Base-by-base conservation (phyloP, 1,140 invertebrate species). In the Hylaeus anthracinus region DNA sequence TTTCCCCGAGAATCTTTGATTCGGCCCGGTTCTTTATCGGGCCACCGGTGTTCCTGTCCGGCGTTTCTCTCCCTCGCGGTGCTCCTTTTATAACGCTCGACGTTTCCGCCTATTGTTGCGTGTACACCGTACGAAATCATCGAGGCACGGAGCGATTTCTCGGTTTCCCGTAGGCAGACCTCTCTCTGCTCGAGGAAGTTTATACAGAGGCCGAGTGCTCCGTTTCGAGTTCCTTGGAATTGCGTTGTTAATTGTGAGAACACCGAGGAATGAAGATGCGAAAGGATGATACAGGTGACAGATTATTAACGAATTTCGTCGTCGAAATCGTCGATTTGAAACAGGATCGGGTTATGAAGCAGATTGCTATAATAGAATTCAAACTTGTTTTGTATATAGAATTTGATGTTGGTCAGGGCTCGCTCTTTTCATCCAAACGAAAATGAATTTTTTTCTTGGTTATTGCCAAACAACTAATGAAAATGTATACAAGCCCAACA, bases 81-180 rank as follows among this genome's bases (percentile, higher is more conserved):
- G 86, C 82, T 86, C 86, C 85, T 87, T 87, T 87, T 87, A 74
- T 84, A 81, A 77, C 85, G 70, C 53, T 66, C 74, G 85, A 86
- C 82, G 82, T 87, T 87, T 87, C 86, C 86, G 86, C 78, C 86
- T 87, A 87, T 87, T 87, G 86, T 87, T 87, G 74, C 82, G 77
- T 75, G 75, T 75, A 81, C 78, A 45, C 84, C 48, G 71, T 61
- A 53, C 79, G 84, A 71, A 86, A 83, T 86, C 85, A 74, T 73
- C 84, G 84, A 86, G 74, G 66, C 84, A 71, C 75, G 81, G 72
- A 86, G 14, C 76, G 75, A 86, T 83, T 86, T 67, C 84, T 72
- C 71, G 72, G 76, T 83, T 86, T 83, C 85, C 69, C 74, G 79
- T 61, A 70, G 67, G n/a, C 43, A 61, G 60, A 67, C 2, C 26